Evolutionary conservation across 2,113 vertebrate genomes (phyloP), one percentile per base, ranked within the genome.

Genomic region (Aldabrachelys gigantea): DNA sequence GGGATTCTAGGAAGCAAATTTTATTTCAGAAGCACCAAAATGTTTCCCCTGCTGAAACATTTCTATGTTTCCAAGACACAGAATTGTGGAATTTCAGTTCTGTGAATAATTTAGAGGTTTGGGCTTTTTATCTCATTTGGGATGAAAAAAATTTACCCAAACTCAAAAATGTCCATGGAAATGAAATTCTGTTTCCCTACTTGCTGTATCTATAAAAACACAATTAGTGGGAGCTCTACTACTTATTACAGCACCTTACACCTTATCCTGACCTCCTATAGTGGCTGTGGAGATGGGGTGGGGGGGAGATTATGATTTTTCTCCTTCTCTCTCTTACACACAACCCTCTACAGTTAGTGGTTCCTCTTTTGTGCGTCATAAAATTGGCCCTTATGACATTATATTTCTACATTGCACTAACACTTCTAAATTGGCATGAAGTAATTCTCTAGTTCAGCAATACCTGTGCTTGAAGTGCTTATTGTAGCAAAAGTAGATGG

Each of bases 341-440:
- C 19, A 22, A 11, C 21, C 65, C n/a, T 22, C 65, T 72, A 72
- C 88, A 97, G 90, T 95, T 93, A 92, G 49, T 10, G 31, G 24
- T 80, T 72, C 62, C 29, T 84, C 52, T 92, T 94, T 82, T 90
- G 80, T 92, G 56, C 56, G 44, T 87, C 87, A 81, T 84, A 76
- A 95, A 94, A 89, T 93, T 14, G 10, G 31, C 84, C 90, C 89
- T 47, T 41, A 92, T 91, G 95, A 82, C 44, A 50, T 78, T 87
- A 35, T 29, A 9, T 27, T 50, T 79, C 78, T 92, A 2, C 38
- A 12, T 0, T 17, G 65, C 62, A 84, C 88, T 88, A 90, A 50
- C 57, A 35, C 91, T 84, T 92, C 92, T 44, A 84, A 44, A 79
- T 19, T 88, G 94, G 82, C 12, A 35, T 0, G 0, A 80, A 97